Evolutionary conservation across 2,113 vertebrate species (phyloP).

Genomic region (Microtus montanus): DNA sequence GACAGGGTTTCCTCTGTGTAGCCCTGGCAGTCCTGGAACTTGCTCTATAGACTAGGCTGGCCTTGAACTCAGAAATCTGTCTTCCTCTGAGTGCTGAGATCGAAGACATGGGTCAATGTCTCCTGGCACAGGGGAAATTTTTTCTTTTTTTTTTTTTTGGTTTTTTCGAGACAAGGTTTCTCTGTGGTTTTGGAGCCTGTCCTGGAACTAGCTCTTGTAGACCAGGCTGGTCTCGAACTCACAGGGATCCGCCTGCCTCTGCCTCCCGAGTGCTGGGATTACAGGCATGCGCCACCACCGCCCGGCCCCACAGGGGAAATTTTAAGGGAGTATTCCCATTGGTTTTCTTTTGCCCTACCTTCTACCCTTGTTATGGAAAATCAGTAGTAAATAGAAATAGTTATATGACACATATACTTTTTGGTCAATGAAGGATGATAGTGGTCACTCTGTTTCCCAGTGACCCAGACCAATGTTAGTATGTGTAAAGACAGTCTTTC

Average conservation of each 20-base stretch:
- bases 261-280: no score
- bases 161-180: no score
- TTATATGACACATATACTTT: background rate
- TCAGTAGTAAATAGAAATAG: constrained; percentile 5
- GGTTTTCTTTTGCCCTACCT: background rate
- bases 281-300: no score
- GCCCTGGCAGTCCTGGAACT: background rate
- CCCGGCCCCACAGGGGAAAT: background rate
- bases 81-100: background rate
- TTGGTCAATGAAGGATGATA: background rate
- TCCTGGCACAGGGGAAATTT: background rate
- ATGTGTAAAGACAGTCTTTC: background rate
- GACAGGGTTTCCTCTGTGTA: background rate
- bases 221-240: no score
- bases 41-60: background rate
- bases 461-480: background rate
- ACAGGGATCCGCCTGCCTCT: no score
- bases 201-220: no score
- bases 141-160: no score
- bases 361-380: background rate
- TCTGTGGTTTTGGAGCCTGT: no score
- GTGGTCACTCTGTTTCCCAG: background rate
- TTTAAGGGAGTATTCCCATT: background rate
- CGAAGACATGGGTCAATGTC: background rate
- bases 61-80: background rate